These are phyloP conservation scores for Drosophila azteca DNA, from an alignment of 1,140 invertebrate genomes.

Conservation along the genomic window DNA sequence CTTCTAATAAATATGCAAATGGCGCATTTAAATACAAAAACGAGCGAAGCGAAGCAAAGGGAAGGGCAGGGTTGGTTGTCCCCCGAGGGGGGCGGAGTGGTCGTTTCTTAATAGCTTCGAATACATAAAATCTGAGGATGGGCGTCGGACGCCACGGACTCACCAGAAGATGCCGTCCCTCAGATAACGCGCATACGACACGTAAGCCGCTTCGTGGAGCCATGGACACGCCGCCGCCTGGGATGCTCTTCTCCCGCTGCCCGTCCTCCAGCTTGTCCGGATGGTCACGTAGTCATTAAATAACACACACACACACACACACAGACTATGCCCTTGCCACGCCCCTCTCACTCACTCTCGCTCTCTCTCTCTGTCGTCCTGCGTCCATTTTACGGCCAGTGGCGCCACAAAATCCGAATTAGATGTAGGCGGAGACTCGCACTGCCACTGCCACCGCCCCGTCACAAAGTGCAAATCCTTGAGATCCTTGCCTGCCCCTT, in stretches of 20 bases:
- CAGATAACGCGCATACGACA: slow-evolving; percentile 75
- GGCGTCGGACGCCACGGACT: neutral
- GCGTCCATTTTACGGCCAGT: slow-evolving; percentile 60
- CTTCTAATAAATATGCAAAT: slow-evolving; percentile 83
- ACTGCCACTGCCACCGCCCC: slow-evolving; percentile 13
- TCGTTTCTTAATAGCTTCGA: slow-evolving; percentile 78
- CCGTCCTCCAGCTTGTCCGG: slow-evolving; percentile 1
- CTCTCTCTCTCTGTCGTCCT: neutral
- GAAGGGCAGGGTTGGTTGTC: too few species aligned
- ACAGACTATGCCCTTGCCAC: slow-evolving; percentile 49
- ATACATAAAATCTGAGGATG: slow-evolving; percentile 61
- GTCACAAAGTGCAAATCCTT: slow-evolving; percentile 72
- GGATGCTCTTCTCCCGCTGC: neutral
- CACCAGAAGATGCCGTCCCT: slow-evolving; percentile 57
- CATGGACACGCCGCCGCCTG: slow-evolving; percentile 55
- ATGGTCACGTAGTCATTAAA: slow-evolving; percentile 71
- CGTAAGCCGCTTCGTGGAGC: slow-evolving; percentile 64
- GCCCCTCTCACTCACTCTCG: neutral
- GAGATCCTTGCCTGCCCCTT: slow-evolving; percentile 71
- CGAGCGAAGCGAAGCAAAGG: slow-evolving; percentile 7
- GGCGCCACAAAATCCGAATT: slow-evolving; percentile 60
- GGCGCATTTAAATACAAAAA: slow-evolving; percentile 73
- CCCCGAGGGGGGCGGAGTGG: too few species aligned
- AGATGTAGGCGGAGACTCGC: slow-evolving; percentile 65
- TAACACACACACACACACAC: slow-evolving; percentile 37